Percentiles rank a stretch among this genome's conserved stretches.
Conservation (phyloP, 2,888 invertebrate species). For the Sarcophaga rosellei region DNA sequence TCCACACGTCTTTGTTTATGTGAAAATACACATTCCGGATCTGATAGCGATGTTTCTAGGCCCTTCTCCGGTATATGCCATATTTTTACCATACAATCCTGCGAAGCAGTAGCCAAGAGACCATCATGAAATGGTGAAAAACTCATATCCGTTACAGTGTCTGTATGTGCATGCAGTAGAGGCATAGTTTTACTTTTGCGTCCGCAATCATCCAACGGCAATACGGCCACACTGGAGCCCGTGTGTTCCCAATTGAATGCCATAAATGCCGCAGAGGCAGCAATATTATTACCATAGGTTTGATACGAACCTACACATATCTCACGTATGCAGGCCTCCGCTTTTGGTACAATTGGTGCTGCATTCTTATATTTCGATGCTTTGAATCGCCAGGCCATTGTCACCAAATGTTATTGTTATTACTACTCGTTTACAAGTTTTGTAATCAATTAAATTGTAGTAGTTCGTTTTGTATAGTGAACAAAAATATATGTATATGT, state of each 20-base stretch:
- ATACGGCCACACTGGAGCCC: slow-evolving; percentile 93
- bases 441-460: slow-evolving; percentile 61
- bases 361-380: slow-evolving; percentile 99
- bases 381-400: slow-evolving; percentile 97
- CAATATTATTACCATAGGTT: slow-evolving; percentile 97
- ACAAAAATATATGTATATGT: slow-evolving; percentile 28
- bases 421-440: slow-evolving; percentile 50
- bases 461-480: slow-evolving; percentile 41
- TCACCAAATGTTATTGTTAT: slow-evolving; percentile 53
- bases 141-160: slow-evolving; percentile 96
- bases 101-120: slow-evolving; percentile 93
- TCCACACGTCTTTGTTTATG: slow-evolving; percentile 93
- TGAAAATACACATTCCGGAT: slow-evolving; percentile 90
- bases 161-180: slow-evolving; percentile 91
- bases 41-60: slow-evolving; percentile 88
- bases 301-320: slow-evolving; percentile 96
- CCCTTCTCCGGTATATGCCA: slow-evolving; percentile 94
- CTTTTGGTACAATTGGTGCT: slow-evolving; percentile 96
- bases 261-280: slow-evolving; percentile 95
- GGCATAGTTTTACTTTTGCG: slow-evolving; percentile 95
- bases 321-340: slow-evolving; percentile 93
- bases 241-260: slow-evolving; percentile 97
- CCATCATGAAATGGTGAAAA: slow-evolving; percentile 98
- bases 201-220: slow-evolving; percentile 94
- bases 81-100: slow-evolving; percentile 93